Conservation (phyloP, 2,888 invertebrate genomes). For the Heliothis peltigera region DNA sequence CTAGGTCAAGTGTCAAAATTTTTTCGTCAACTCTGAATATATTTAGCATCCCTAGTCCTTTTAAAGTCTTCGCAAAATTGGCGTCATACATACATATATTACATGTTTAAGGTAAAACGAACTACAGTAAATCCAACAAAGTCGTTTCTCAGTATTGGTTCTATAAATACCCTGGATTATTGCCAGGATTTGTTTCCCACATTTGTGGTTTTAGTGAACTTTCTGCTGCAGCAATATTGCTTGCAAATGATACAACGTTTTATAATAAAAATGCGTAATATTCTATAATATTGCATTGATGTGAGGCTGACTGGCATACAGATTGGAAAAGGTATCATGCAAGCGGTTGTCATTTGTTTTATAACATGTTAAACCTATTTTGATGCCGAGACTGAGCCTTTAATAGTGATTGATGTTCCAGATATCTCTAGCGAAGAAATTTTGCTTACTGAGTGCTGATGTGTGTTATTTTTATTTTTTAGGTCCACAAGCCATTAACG, state of each 20-base stretch:
- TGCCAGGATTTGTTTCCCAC: conserved; percentile 54
- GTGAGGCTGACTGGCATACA: neutral
- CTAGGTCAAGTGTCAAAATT: no score
- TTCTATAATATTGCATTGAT: conserved; percentile 9
- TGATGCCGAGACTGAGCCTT: no score
- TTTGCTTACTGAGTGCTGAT: no score
- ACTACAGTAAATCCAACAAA: conserved; percentile 16
- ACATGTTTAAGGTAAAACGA: conserved; percentile 2
- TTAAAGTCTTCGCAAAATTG: no score
- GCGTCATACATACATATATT: no score
- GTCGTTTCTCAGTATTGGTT: conserved; percentile 31
- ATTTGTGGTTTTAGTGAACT: conserved; percentile 49
- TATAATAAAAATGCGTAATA: conserved; percentile 21
- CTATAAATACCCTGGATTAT: conserved; percentile 49
- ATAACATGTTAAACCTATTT: neutral
- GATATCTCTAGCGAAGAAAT: no score
- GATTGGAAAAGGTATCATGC: conserved; percentile 1
- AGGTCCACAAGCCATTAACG: no score
- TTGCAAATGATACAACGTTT: conserved; percentile 27
- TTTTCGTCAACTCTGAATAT: no score
- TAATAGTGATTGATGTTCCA: no score
- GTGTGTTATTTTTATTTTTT: no score
- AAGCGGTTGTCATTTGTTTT: neutral
- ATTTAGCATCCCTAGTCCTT: no score
- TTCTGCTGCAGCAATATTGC: conserved; percentile 25